A percentile compares a stretch with the other conserved stretches of the same genome.
phyloP scores from a whole-genome alignment of 1,140 invertebrate species.

The Diorhabda elongata region DNA sequence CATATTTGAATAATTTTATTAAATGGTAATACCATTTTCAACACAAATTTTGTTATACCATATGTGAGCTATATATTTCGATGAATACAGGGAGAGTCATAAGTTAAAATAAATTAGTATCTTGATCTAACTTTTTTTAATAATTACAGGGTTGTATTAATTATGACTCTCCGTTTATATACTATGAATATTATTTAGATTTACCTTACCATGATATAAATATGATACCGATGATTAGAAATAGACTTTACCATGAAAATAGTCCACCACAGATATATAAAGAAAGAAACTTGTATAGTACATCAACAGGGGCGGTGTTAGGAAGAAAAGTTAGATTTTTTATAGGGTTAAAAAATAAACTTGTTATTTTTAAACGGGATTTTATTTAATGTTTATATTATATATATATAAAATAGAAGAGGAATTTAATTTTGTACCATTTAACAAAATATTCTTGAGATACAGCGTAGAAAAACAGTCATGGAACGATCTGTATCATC shows the following conservation, averaged over 20 bases:
- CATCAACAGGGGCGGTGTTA: background rate
- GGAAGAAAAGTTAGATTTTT: background rate
- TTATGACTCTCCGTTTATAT: background rate
- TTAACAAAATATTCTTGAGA: background rate
- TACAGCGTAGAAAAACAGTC: background rate
- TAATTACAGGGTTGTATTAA: no score
- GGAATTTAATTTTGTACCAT: slow-evolving; percentile 24
- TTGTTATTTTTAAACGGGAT: slow-evolving; percentile 12
- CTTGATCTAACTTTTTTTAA: no score
- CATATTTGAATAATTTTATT: no score
- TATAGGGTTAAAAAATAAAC: slow-evolving; percentile 5
- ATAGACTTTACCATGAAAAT: slow-evolving; percentile 15
- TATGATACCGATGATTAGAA: slow-evolving; percentile 6
- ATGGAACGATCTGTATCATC: background rate
- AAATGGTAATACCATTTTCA: background rate
- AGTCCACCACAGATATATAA: slow-evolving; percentile 1
- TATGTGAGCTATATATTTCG: background rate
- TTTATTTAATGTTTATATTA: slow-evolving; percentile 12
- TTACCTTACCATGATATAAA: slow-evolving; percentile 4
- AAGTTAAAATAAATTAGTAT: background rate
- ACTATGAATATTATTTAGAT: slow-evolving; percentile 7
- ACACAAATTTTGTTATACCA: background rate
- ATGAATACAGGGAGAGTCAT: background rate
- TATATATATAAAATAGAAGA: background rate
- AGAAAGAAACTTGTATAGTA: background rate